Evolutionary conservation across 2,888 invertebrate species (phyloP), one percentile per base, ranked within the genome.

Genomic region (Drosophila pseudotakahashii): DNA sequence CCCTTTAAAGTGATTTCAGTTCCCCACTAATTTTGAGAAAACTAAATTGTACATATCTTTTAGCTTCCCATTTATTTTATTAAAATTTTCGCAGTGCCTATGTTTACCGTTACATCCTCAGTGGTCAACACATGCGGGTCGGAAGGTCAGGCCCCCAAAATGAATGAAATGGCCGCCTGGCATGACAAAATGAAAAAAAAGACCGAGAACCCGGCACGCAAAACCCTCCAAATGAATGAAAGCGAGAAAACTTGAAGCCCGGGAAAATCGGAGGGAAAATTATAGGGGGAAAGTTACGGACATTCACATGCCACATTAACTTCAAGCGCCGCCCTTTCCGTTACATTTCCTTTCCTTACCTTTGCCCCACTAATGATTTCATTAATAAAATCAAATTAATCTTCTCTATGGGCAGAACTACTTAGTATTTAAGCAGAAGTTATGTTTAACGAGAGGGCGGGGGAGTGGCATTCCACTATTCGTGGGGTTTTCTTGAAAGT

Each of bases 51-150:
- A 6, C 5, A 26, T 26, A 2, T 26, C 2, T 26, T 26, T 26
- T 14, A 16, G 3, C 4, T 41, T 10, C 4, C 14, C 14, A 5
- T 41, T 16, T 16, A 10, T 16, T 16, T 10, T 30, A 30, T 7
- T 30, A 16, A 16, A 13, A 34, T 34, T 34, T 13, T n/a, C 34
- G 10, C 55, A 37, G 61, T 61, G 62, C 16, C 53, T 42, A 47
- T 79, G 68, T 75, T 77, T 81, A 67, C 79, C 58, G 69, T 69
- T 61, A 58, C 53, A 63, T 76, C 53, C 57, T 60, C 62, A 58
- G 7, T 44, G 58, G 54, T 48, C 61, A 69, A 52, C 58, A 44
- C 36, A 58, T 50, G 42, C 62, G 34, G 32, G 34, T 16, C 51
- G 39, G 47, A 37, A 44, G 54, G 26, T 60, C 59, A 37, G 16